Percentiles rank a stretch among this genome's conserved stretches.
Evolutionary conservation across 2,888 invertebrate species (phyloP).

Genomic region (Parnassius smintheus): DNA sequence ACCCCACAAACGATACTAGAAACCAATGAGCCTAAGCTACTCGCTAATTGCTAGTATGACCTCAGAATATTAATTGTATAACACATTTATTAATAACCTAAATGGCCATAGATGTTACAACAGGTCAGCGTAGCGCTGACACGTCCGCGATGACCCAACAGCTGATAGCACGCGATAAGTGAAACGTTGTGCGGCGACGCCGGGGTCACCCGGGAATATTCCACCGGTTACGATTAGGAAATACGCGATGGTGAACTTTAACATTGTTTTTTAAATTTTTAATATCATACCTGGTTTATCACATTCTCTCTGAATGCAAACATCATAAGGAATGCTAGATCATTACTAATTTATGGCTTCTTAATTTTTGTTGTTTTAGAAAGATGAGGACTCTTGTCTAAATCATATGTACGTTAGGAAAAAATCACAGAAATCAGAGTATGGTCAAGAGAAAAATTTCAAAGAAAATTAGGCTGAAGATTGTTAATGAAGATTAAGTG

Average conservation of each 20-base stretch:
- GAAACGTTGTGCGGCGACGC: conserved; percentile 31
- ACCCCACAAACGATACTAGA: neutral
- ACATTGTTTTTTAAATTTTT: conserved; percentile 9
- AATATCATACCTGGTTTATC: neutral
- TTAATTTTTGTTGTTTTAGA: too few relatives aligned
- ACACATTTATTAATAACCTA: conserved; percentile 3
- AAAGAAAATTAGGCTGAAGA: too few relatives aligned
- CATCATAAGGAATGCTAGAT: neutral
- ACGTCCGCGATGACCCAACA: conserved; percentile 20
- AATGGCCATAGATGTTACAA: conserved; percentile 4
- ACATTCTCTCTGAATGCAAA: neutral
- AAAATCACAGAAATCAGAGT: too few relatives aligned
- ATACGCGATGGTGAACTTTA: conserved; percentile 30
- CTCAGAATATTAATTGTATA: conserved; percentile 1
- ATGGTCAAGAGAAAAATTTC: too few relatives aligned
- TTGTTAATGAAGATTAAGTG: too few relatives aligned
- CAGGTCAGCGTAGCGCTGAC: conserved; percentile 8
- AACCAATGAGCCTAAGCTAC: neutral
- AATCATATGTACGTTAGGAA: too few relatives aligned
- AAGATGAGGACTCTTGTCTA: too few relatives aligned
- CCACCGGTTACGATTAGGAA: conserved; percentile 40
- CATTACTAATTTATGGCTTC: neutral
- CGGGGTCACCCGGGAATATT: conserved; percentile 41
- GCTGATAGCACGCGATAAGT: conserved; percentile 31
- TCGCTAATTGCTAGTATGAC: conserved; percentile 1